Evolutionary conservation across 2,888 invertebrate genomes (phyloP), one percentile per base, ranked within the genome.

Genomic region (Agrotis ipsilon): DNA sequence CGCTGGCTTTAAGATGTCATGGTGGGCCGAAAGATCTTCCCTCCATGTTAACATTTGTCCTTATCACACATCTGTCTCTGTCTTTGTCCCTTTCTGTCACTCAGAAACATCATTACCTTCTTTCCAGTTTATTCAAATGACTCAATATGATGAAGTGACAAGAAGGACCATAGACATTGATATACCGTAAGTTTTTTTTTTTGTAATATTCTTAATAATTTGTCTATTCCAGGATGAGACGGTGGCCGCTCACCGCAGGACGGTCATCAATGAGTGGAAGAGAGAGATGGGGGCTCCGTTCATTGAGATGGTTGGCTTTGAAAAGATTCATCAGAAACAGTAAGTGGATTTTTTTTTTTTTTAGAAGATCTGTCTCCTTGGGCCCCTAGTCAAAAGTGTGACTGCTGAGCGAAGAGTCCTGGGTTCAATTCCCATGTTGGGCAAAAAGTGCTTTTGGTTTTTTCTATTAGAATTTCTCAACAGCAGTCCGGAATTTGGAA

Each of bases 241-340:
- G 89, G 97, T 93, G 88, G 97, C 93, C 83, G 97, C 90, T 93
- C 97, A 89, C 96, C 97, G 88, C 92, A 97, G 91, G 89, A 97
- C 86, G 87, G 96, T 91, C 68, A 97, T 94, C 90, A 97, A 94
- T 83, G 97, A 94, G 86, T 98, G 90, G 86, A 98, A 98, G 87
- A 97, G 97, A 75, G 97, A 97, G 80, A 97, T 98, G 88, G 98
- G 98, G 61, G 98, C 98, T 0, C 97, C 98, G 0, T 97, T 98
- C 80, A 97, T 99, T 64, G 98, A 99, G 93, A 97, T 99, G 96
- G 98, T 99, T 66, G 99, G 99, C 18, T 98, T 99, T 94, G 98
- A 98, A 77, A 98, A 98, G 94, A 97, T 99, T 64, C 96, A 96
- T 75, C 95, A 96, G 84, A 97, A 96, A 86, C 97, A 97, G 95